A percentile compares a stretch with the other conserved stretches of the same genome.
These are phyloP conservation scores for Nasua narica DNA, from an alignment of 2,797 vertebrate species.

Conservation along the genomic window DNA sequence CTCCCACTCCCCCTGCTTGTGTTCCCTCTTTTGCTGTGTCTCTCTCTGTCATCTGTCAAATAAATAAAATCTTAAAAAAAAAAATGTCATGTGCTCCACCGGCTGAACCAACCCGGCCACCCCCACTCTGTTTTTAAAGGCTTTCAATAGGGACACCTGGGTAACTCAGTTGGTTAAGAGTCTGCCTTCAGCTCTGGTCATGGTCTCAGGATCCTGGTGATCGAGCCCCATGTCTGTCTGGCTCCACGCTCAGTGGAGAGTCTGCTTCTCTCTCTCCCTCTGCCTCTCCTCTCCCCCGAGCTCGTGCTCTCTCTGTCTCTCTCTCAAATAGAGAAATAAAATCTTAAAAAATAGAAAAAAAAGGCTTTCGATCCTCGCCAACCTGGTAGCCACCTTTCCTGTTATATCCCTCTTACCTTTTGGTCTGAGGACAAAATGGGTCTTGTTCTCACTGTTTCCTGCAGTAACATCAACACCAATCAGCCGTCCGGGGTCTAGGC, in stretches of 20 bases:
- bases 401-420: neutral
- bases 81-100: neutral
- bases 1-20: too few relatives aligned
- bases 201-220: too few relatives aligned
- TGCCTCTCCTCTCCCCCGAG: neutral
- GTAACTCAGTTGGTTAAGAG: neutral
- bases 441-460: neutral
- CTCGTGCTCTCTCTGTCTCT: too few relatives aligned
- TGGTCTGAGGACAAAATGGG: neutral
- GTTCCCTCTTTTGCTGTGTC: too few relatives aligned
- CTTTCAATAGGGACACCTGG: neutral
- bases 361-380: neutral
- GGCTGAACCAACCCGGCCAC: neutral
- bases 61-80: too few relatives aligned
- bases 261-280: neutral
- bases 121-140: too few relatives aligned
- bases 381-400: neutral
- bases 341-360: neutral
- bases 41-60: too few relatives aligned
- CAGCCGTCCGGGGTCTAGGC: neutral
- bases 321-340: neutral
- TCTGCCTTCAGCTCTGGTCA: neutral
- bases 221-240: neutral
- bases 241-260: too few relatives aligned
- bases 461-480: neutral